Percentiles rank a stretch among this genome's conserved stretches.
Evolutionary conservation across 2,797 vertebrate species (phyloP).

Genomic region (Eremophila alpestris): DNA sequence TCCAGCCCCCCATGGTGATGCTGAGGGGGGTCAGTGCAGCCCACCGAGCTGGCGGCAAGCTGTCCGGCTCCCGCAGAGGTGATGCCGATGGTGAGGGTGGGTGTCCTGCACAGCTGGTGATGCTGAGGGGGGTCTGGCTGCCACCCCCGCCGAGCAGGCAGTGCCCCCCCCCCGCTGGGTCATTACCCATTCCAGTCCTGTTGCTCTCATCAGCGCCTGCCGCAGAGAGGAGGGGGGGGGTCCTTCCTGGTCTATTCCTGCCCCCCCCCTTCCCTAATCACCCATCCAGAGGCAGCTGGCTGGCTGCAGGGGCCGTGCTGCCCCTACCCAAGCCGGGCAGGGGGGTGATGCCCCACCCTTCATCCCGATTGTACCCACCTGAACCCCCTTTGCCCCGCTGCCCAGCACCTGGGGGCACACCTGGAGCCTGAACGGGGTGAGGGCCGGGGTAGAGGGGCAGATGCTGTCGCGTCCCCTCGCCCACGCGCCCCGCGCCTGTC

Average conservation of each 20-base stretch:
- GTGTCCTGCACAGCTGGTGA: background rate
- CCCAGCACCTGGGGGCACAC: background rate
- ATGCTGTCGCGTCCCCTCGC: background rate
- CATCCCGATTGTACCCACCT: background rate
- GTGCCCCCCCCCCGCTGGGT: constrained; percentile 39
- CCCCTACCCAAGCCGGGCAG: background rate
- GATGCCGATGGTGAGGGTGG: background rate
- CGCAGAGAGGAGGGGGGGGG: constrained; percentile 47
- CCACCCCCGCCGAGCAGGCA: background rate
- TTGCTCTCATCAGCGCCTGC: constrained; percentile 55
- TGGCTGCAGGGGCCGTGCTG: background rate
- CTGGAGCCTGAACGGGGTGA: background rate
- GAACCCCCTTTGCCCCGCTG: background rate
- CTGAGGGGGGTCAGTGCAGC: background rate
- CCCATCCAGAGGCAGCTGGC: background rate
- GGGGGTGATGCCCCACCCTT: background rate
- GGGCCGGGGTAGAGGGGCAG: background rate
- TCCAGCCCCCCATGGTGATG: background rate
- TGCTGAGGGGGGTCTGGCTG: constrained; percentile 23
- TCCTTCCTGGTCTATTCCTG: constrained; percentile 44
- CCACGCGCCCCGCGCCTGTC: constrained; percentile 57
- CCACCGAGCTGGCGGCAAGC: background rate
- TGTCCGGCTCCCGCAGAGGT: background rate
- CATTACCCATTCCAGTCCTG: constrained; percentile 66
- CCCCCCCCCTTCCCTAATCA: constrained; percentile 4